Evolutionary conservation across 2,113 vertebrate genomes (phyloP).

Genomic region (Daboia siamensis): DNA sequence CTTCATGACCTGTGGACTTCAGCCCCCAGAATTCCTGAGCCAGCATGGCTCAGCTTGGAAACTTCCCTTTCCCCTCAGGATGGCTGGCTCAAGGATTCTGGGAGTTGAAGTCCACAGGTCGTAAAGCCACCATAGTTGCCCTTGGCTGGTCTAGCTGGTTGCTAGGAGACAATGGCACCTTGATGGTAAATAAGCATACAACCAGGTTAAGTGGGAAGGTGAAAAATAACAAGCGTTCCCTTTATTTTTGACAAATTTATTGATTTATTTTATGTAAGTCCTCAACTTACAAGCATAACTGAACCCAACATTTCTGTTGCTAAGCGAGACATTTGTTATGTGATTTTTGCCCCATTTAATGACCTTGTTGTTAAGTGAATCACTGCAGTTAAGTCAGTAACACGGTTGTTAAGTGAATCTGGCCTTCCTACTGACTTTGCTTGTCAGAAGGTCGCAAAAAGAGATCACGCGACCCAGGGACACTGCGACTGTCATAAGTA

Average conservation of each 20-base stretch:
- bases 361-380: not conserved
- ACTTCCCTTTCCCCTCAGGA: too few relatives aligned
- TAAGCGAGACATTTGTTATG: not conserved
- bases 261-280: too few relatives aligned
- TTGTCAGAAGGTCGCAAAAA: not conserved
- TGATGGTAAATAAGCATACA: not conserved
- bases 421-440: too few relatives aligned
- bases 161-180: not conserved
- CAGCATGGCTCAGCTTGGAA: too few relatives aligned
- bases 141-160: not conserved
- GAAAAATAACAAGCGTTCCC: not conserved
- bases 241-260: not conserved
- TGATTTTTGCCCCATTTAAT: not conserved
- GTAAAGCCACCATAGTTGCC: not conserved
- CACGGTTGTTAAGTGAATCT: not conserved
- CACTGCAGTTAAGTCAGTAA: not conserved
- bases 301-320: not conserved
- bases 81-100: not conserved
- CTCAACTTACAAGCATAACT: not conserved
- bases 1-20: not conserved
- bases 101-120: not conserved
- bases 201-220: not conserved
- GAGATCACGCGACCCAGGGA: not conserved
- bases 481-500: not conserved
- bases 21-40: too few relatives aligned